These are phyloP conservation scores for Hirudinaria manillensis DNA, from an alignment of 2,888 invertebrate genomes.

Conservation along the genomic window DNA sequence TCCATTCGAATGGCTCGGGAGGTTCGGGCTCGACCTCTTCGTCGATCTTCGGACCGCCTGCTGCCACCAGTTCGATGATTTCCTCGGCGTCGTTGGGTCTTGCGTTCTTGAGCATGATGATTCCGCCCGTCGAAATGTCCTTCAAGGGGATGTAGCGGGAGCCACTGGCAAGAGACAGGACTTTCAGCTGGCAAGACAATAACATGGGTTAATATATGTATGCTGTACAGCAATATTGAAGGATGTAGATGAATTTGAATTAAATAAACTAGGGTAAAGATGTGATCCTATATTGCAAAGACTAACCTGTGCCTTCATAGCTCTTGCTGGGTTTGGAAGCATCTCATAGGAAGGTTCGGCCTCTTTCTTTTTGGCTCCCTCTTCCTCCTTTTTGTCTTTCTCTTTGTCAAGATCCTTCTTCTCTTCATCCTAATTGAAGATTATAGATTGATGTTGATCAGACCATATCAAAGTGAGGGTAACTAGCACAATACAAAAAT, in stretches of 20 bases:
- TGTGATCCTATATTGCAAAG: background rate
- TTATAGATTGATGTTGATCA: background rate
- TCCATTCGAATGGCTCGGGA: conserved; percentile 93
- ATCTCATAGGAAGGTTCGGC: conserved; percentile 82
- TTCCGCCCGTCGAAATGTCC: conserved; percentile 84
- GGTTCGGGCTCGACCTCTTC: conserved; percentile 89
- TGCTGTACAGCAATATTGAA: background rate
- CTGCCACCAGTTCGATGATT: conserved; percentile 78
- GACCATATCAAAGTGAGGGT: background rate
- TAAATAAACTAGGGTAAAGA: too few species aligned
- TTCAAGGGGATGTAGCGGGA: conserved; percentile 74
- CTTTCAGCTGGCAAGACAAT: conserved; percentile 54
- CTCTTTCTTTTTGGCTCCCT: conserved; percentile 55
- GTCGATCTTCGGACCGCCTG: conserved; percentile 61
- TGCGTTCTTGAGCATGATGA: conserved; percentile 83
- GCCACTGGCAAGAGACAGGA: conserved; percentile 30
- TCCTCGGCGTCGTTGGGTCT: conserved; percentile 73
- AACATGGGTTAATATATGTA: background rate
- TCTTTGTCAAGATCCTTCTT: conserved; percentile 65
- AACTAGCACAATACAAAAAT: background rate
- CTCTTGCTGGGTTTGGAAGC: conserved; percentile 85
- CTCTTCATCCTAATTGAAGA: conserved; percentile 37
- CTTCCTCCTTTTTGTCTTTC: conserved; percentile 48
- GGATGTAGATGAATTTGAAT: background rate
- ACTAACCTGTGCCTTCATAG: conserved; percentile 71